Evolutionary conservation across 2,888 invertebrate species (phyloP).

Genomic region (Drosophila prolongata): DNA sequence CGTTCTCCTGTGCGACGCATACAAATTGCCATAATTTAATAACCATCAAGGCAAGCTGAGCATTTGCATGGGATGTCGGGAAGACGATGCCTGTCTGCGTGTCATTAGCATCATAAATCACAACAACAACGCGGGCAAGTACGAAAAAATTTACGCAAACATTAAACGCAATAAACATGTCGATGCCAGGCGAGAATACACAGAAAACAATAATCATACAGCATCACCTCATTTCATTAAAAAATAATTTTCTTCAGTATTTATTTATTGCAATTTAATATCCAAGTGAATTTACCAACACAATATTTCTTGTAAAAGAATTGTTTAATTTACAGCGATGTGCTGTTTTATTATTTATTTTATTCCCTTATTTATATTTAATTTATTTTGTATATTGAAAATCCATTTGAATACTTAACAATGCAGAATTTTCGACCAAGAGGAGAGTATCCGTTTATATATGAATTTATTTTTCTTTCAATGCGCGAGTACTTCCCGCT

Average conservation of each 20-base stretch:
- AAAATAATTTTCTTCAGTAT: no score
- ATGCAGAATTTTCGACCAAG: no score
- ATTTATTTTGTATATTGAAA: not conserved
- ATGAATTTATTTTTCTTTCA: not conserved
- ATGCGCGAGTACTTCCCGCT: conserved; percentile 13
- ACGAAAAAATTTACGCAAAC: conserved; percentile 65
- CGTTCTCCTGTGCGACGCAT: conserved; percentile 53
- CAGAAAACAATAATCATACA: no score
- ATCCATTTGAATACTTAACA: no score
- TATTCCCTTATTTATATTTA: not conserved
- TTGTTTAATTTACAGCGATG: no score
- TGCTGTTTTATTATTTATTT: no score
- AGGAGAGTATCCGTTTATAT: no score
- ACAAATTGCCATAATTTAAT: conserved; percentile 81
- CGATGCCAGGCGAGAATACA: conserved; percentile 42
- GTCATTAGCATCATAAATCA: conserved; percentile 83
- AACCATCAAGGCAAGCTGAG: conserved; percentile 70
- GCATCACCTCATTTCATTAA: no score
- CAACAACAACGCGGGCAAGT: conserved; percentile 60
- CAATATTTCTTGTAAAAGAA: no score
- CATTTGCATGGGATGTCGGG: conserved; percentile 30
- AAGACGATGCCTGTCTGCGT: conserved; percentile 60
- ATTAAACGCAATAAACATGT: conserved; percentile 81
- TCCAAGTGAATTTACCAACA: no score
- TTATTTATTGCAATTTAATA: no score